Evolutionary conservation across 1,140 invertebrate genomes (phyloP), one percentile per base, ranked within the genome.

Genomic region (Penaeus chinensis): DNA sequence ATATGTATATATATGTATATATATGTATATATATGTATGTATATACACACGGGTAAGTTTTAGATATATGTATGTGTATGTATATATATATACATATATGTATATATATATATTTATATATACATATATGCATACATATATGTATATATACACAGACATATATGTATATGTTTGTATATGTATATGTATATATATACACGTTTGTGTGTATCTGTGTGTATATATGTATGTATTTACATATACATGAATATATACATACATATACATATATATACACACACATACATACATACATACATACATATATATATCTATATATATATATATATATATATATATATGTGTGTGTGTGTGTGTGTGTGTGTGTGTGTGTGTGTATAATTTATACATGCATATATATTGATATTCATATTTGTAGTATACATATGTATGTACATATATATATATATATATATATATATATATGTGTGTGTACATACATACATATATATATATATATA

Each of bases 241-340:
- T 66, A 66, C 7, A 66, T 66, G 7, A 3, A 66, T 66, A 66
- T 66, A 66, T 66, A 66, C 7, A 7, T 7, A 66, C 7, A 66
- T 66, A 66, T 66, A 8, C 5, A 66, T 66, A 8, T 66, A 66
- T 66, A 4, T 66, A 66, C 11, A 66, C 11, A 22, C 7, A 66
- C 11, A 66, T 8, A 66, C 11, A 66, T 8, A 66, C 11, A 8
- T 8, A 66, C 11, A 66, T 66, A 66, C 5, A 66, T 66, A 66
- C 5, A 66, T 66, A 13, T 13, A 66, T 66, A 66, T 66, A 66
- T 66, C 3, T 66, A 66, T 66, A 66, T 66, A 66, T 66, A 66
- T 66, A 66, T 66, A 66, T 66, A 66, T 66, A 66, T 66, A 66
- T 66, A 66, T 66, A 66, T 66, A 22, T 66, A 66, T 66, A 66